Evolutionary conservation across 2,888 invertebrate species (phyloP).

Genomic region (Dicyrtoma fusca): DNA sequence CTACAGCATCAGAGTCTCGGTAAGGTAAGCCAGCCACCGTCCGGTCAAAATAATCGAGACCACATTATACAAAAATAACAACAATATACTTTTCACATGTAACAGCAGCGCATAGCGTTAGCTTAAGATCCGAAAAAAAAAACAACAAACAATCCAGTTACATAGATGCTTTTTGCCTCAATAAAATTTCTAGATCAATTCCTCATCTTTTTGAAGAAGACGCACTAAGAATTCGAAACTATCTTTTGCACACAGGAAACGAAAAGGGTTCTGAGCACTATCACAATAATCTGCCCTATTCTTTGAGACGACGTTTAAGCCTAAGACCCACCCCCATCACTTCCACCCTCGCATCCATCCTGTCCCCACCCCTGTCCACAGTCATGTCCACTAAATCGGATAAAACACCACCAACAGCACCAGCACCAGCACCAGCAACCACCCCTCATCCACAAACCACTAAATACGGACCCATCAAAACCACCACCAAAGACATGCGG

Average conservation of each 20-base stretch:
- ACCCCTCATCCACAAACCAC: slow-evolving; percentile 42
- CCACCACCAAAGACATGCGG: not conserved
- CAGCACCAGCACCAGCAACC: slow-evolving; percentile 31
- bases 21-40: slow-evolving; percentile 42
- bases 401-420: not conserved
- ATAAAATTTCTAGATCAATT: slow-evolving; percentile 12
- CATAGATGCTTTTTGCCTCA: not conserved
- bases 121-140: not conserved
- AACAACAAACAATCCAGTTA: slow-evolving; percentile 3
- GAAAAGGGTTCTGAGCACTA: slow-evolving; percentile 9
- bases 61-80: slow-evolving; percentile 1
- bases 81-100: not conserved
- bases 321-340: slow-evolving; percentile 33
- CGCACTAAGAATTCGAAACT: slow-evolving; percentile 26
- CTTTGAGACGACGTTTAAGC: slow-evolving; percentile 13
- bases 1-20: slow-evolving; percentile 51
- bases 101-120: not conserved
- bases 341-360: not conserved
- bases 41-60: not conserved
- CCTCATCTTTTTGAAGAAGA: slow-evolving; percentile 25
- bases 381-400: not conserved
- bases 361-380: slow-evolving; percentile 11
- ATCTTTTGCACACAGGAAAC: slow-evolving; percentile 25
- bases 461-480: slow-evolving; percentile 36
- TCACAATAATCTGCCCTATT: slow-evolving; percentile 24